phyloP scores from a whole-genome alignment of 2,797 vertebrate genomes.

The Rhinatrema bivittatum region DNA sequence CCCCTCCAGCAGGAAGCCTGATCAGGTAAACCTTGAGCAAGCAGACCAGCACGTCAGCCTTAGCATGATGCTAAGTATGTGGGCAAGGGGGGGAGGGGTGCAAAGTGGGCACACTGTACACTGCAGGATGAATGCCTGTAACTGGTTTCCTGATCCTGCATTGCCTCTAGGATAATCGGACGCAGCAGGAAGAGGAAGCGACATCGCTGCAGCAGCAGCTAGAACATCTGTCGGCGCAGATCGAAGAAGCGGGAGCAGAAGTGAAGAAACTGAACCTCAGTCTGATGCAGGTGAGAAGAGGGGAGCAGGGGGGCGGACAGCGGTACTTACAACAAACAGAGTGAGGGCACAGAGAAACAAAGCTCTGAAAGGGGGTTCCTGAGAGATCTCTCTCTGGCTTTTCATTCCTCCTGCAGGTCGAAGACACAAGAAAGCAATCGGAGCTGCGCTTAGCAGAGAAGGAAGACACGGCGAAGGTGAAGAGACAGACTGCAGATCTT shows the following conservation, averaged over 20 bases:
- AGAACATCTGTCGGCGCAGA: conserved; percentile 54
- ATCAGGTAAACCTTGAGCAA: no score
- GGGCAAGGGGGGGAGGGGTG: not conserved
- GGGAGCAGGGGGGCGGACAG: no score
- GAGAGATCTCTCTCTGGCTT: not conserved
- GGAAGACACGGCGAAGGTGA: conserved; percentile 59
- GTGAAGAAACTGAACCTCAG: conserved; percentile 62
- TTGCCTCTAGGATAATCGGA: conserved; percentile 38
- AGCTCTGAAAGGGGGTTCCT: not conserved
- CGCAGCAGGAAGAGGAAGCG: conserved; percentile 64
- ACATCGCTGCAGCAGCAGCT: conserved; percentile 56
- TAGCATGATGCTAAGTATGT: not conserved
- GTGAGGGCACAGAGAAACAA: not conserved
- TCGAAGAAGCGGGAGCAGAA: conserved; percentile 56
- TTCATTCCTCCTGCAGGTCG: conserved; percentile 49
- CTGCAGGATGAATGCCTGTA: no score
- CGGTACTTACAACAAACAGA: not conserved
- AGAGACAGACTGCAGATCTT: conserved; percentile 69
- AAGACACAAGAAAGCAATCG: conserved; percentile 58
- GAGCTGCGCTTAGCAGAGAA: conserved; percentile 50
- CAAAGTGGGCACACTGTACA: no score
- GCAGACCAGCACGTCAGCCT: no score
- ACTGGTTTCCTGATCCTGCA: not conserved
- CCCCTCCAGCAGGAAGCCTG: no score
- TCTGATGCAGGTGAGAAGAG: conserved; percentile 57